These are phyloP conservation scores for Aphelocoma californica DNA, from an alignment of 2,797 vertebrate species.

Conservation along the genomic window DNA sequence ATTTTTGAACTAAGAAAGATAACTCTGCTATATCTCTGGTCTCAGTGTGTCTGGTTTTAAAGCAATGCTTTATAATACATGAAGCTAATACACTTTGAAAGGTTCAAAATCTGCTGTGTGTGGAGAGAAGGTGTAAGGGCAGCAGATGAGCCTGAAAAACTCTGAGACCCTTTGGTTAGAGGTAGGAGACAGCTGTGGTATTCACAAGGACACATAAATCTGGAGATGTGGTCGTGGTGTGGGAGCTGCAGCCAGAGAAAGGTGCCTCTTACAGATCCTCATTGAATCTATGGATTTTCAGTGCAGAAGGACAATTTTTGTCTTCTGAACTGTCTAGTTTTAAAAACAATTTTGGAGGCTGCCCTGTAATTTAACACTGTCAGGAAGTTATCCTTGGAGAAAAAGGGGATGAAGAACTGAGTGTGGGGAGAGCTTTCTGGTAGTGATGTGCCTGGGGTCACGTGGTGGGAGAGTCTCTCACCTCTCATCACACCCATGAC, in stretches of 20 bases:
- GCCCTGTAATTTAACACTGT: background rate
- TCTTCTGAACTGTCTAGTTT: background rate
- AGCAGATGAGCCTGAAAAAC: background rate
- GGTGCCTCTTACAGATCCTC: background rate
- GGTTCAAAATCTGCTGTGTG: background rate
- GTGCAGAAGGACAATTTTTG: background rate
- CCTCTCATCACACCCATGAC: background rate
- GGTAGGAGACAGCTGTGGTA: background rate
- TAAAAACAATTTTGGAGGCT: background rate
- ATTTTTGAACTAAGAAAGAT: background rate
- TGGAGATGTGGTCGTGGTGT: background rate
- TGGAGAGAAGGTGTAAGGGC: background rate
- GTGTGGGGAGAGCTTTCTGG: background rate
- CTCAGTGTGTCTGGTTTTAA: background rate
- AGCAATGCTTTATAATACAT: background rate
- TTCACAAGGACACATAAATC: background rate
- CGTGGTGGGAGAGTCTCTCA: rapidly evolving
- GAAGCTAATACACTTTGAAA: background rate
- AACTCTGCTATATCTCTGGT: background rate
- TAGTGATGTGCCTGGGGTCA: background rate
- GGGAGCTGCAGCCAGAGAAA: background rate
- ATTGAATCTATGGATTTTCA: background rate
- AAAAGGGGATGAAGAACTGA: background rate
- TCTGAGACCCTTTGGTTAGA: background rate
- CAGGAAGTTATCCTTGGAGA: background rate